Conservation (phyloP, 1,140 invertebrate genomes). For the Globodera ellingtonae region DNA sequence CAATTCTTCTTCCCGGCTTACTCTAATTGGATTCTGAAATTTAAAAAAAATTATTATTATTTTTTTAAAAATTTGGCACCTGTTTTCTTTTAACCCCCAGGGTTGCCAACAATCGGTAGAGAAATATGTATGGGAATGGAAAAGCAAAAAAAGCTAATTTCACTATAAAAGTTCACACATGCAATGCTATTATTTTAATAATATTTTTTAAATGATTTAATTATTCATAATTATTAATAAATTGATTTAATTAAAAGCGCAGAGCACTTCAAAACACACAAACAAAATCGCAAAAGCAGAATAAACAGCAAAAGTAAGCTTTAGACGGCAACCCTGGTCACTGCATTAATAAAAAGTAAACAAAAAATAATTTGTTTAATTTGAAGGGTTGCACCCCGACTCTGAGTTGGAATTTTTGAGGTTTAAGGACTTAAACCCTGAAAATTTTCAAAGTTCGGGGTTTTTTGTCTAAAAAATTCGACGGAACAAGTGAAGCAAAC, state of each 20-base stretch:
- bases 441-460: too few relatives aligned
- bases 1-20: constrained; percentile 3
- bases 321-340: background rate
- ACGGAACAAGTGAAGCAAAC: too few relatives aligned
- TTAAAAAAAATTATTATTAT: background rate
- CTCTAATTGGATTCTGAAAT: background rate
- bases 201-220: too few relatives aligned
- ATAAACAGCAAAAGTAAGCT: background rate
- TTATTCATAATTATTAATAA: too few relatives aligned
- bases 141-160: background rate
- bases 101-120: background rate
- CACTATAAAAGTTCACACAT: too few relatives aligned
- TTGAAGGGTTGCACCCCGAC: too few relatives aligned
- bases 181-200: too few relatives aligned
- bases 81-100: background rate
- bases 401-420: too few relatives aligned
- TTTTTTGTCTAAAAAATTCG: too few relatives aligned
- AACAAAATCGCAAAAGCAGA: background rate
- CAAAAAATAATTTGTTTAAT: background rate
- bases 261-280: background rate
- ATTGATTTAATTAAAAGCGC: background rate
- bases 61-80: background rate
- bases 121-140: background rate
- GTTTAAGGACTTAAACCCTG: too few relatives aligned
- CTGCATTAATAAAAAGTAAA: background rate